Evolutionary conservation across 2,113 vertebrate species (phyloP).

Genomic region (Sorex fumeus): DNA sequence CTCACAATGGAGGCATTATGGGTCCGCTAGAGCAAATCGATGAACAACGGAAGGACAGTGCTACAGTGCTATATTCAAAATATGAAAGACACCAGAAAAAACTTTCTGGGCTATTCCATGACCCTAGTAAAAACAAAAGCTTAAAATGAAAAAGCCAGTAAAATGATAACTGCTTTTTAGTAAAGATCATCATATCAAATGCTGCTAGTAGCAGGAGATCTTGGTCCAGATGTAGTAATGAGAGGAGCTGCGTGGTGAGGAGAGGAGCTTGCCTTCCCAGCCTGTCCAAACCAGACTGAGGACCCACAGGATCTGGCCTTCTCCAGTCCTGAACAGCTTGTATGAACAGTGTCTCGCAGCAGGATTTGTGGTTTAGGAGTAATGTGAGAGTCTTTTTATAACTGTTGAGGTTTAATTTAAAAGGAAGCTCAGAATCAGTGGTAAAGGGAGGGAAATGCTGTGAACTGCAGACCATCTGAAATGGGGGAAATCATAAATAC

Average conservation of each 20-base stretch:
- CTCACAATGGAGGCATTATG: no score
- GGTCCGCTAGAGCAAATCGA: no score
- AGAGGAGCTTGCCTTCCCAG: slow-evolving; percentile 53
- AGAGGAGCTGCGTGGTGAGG: slow-evolving; percentile 53
- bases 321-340: slow-evolving; percentile 63
- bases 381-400: slow-evolving; percentile 85
- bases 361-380: slow-evolving; percentile 73
- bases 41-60: no score
- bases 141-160: slow-evolving; percentile 48
- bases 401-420: slow-evolving; percentile 84
- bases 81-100: not conserved
- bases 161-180: slow-evolving; percentile 44
- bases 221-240: slow-evolving; percentile 13
- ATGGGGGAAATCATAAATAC: slow-evolving; percentile 86
- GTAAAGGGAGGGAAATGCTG: slow-evolving; percentile 83
- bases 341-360: slow-evolving; percentile 79
- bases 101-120: not conserved
- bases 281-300: slow-evolving; percentile 68
- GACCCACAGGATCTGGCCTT: slow-evolving; percentile 71
- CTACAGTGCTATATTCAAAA: no score
- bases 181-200: slow-evolving; percentile 31
- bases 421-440: slow-evolving; percentile 76
- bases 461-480: slow-evolving; percentile 86
- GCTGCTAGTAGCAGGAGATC: slow-evolving; percentile 19
- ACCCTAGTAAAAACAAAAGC: slow-evolving; percentile 10